phyloP scores from a whole-genome alignment of 1,140 invertebrate genomes.

The Brachystomella parvula region DNA sequence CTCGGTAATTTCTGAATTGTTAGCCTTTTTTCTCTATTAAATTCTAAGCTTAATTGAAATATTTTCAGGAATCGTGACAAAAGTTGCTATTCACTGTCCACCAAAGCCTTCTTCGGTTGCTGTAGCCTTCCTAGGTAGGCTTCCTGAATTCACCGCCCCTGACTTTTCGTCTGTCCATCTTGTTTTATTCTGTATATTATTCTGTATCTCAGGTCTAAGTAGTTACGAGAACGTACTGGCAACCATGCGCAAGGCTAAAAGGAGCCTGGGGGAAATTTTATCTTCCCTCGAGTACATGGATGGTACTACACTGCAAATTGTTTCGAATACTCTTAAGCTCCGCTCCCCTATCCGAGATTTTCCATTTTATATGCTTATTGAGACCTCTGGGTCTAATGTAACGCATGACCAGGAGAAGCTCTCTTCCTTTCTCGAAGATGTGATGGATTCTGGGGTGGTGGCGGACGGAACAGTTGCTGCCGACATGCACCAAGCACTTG shows the following conservation, averaged over 20 bases:
- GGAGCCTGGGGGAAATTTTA: conserved; percentile 73
- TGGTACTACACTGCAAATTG: conserved; percentile 53
- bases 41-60: background rate
- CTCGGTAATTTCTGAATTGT: conserved; percentile 45
- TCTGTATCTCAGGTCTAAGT: conserved; percentile 52
- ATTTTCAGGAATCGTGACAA: conserved; percentile 67
- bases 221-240: conserved; percentile 68
- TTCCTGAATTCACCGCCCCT: conserved; percentile 7
- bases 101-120: conserved; percentile 66
- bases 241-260: conserved; percentile 62
- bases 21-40: conserved; percentile 43
- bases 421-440: conserved; percentile 61
- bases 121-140: conserved; percentile 76
- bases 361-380: conserved; percentile 84
- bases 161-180: background rate
- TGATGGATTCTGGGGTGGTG: conserved; percentile 62
- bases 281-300: conserved; percentile 78
- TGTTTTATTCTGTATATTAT: background rate
- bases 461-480: conserved; percentile 73
- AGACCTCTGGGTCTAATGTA: conserved; percentile 76
- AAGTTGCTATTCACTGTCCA: conserved; percentile 83
- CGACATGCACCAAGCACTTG: conserved; percentile 53
- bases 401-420: conserved; percentile 82
- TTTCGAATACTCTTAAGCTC: conserved; percentile 54
- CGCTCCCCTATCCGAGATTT: conserved; percentile 55